These are phyloP conservation scores for Euleptes europaea DNA, from an alignment of 2,113 vertebrate genomes.

Conservation along the genomic window DNA sequence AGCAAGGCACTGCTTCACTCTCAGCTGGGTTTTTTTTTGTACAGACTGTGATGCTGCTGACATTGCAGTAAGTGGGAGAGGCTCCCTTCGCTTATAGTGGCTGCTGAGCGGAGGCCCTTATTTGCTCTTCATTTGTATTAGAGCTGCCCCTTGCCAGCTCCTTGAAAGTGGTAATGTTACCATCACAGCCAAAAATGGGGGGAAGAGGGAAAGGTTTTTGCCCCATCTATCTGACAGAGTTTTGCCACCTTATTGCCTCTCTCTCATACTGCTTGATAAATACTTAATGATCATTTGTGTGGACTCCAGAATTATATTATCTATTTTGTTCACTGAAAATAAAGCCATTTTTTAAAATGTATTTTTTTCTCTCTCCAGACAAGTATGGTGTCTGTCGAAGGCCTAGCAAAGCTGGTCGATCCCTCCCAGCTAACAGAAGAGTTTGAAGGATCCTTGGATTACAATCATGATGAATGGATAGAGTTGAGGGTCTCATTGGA, in stretches of 20 bases:
- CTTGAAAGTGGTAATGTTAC: neutral
- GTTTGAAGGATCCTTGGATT: slow-evolving; percentile 96
- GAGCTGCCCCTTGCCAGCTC: neutral
- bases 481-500: slow-evolving; percentile 92
- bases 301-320: slow-evolving; percentile 24
- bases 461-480: slow-evolving; percentile 98
- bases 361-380: slow-evolving; percentile 78
- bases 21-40: neutral
- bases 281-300: neutral
- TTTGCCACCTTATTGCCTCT: neutral
- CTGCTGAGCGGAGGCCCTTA: neutral
- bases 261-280: neutral
- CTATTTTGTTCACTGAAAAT: slow-evolving; percentile 4
- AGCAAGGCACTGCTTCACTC: neutral
- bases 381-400: slow-evolving; percentile 97
- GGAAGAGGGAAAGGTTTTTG: neutral
- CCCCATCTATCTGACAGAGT: too few species aligned
- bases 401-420: slow-evolving; percentile 94
- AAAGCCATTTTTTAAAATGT: slow-evolving; percentile 19
- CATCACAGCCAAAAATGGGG: neutral
- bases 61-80: neutral
- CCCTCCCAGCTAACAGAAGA: slow-evolving; percentile 97
- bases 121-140: neutral
- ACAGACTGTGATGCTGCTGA: neutral
- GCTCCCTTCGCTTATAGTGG: neutral